Conservation (phyloP, 2,797 vertebrate species). For the Varecia variegata region DNA sequence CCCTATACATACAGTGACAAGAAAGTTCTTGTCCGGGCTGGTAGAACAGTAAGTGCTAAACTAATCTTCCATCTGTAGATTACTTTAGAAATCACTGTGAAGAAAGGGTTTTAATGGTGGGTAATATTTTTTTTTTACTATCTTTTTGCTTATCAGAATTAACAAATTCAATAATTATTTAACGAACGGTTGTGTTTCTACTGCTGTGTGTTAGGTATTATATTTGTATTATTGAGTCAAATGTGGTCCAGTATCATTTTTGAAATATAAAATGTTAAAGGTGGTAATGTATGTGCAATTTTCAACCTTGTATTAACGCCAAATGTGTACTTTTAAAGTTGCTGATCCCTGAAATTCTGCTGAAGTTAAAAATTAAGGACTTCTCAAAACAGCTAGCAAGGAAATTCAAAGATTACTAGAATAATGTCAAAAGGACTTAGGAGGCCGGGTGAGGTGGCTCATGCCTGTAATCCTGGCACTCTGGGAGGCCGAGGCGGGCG, state of each 20-base stretch:
- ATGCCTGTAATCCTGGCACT: no score
- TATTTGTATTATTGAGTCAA: conserved; percentile 15
- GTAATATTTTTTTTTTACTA: neutral
- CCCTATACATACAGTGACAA: neutral
- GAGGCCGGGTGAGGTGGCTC: no score
- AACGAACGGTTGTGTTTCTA: neutral
- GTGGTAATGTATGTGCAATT: neutral
- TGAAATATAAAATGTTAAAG: neutral
- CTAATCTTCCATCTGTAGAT: neutral
- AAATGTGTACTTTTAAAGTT: conserved; percentile 12
- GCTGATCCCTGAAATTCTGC: neutral
- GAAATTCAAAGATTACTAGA: neutral
- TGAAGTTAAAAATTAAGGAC: conserved; percentile 44
- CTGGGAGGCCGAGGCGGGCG: no score
- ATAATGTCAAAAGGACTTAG: neutral
- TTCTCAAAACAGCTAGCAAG: conserved; percentile 25
- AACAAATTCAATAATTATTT: neutral
- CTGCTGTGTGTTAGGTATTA: neutral
- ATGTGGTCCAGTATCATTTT: neutral
- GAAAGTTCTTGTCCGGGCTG: neutral
- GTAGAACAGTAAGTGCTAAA: neutral
- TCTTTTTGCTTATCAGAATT: neutral
- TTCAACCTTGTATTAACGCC: neutral
- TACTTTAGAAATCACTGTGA: conserved; percentile 36
- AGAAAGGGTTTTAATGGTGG: neutral